phyloP scores from a whole-genome alignment of 37 sponge, comb jelly and placozoan species.

The Tethya wilhelma region DNA sequence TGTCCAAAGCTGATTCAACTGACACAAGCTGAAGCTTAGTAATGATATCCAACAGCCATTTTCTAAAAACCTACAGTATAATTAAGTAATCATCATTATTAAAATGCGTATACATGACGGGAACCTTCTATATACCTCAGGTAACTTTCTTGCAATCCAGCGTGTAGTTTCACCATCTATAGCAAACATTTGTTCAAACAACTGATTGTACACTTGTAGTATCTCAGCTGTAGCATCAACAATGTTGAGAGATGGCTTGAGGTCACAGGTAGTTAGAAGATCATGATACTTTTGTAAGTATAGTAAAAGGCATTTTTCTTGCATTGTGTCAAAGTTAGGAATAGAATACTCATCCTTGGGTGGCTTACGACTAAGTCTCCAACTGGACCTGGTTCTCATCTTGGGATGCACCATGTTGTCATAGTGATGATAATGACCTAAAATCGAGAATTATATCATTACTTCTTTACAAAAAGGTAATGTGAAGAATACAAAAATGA shows the following conservation, averaged over 20 bases:
- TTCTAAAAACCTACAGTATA: conserved; percentile 1
- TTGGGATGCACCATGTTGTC: conserved; percentile 46
- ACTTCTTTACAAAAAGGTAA: too few species aligned
- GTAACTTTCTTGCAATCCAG: background rate
- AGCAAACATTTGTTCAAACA: background rate
- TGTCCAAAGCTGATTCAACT: background rate
- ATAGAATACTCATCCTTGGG: background rate
- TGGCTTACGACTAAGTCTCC: background rate
- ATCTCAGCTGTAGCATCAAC: background rate
- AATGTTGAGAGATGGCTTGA: background rate
- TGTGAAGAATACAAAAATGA: too few species aligned
- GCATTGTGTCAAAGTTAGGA: background rate
- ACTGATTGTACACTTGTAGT: background rate
- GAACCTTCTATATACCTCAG: background rate
- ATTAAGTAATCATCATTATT: too few species aligned
- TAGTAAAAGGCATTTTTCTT: background rate
- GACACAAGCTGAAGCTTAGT: background rate
- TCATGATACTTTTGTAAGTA: background rate
- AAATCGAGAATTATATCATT: too few species aligned
- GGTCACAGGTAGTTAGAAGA: background rate
- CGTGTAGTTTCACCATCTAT: background rate
- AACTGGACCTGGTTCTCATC: background rate
- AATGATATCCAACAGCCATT: background rate
- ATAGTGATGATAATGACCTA: conserved; percentile 41
- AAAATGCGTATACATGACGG: too few species aligned